phyloP scores from a whole-genome alignment of 2,797 vertebrate species.

The Ptychadena robeensis region DNA sequence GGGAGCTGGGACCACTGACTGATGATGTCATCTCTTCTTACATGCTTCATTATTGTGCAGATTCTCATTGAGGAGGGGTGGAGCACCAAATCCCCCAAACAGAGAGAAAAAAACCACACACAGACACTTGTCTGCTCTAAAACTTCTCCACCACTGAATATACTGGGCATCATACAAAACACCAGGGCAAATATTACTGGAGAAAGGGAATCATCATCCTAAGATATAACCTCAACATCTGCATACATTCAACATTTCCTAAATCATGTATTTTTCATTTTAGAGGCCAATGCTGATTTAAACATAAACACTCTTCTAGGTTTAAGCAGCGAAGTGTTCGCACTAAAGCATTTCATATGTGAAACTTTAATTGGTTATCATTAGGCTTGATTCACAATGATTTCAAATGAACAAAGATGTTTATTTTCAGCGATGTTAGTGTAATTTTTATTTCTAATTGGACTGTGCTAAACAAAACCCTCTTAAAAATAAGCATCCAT shows the following conservation, averaged over 20 bases:
- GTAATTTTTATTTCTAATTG: too few relatives aligned
- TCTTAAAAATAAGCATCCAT: too few relatives aligned
- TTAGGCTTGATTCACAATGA: neutral
- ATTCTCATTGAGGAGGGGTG: constrained; percentile 75
- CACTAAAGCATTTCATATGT: neutral
- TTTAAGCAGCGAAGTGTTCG: neutral
- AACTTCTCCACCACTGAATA: constrained; percentile 16
- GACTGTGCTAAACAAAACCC: too few relatives aligned
- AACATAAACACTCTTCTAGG: neutral
- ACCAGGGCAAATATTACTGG: neutral
- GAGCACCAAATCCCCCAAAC: constrained; percentile 62
- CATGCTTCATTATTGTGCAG: constrained; percentile 76
- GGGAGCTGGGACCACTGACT: constrained; percentile 73
- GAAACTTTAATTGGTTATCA: neutral
- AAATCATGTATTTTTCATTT: neutral
- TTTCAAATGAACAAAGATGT: neutral
- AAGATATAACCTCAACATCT: neutral
- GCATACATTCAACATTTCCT: neutral
- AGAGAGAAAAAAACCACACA: neutral
- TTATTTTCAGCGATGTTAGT: neutral
- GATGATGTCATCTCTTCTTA: constrained; percentile 84
- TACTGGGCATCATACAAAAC: neutral
- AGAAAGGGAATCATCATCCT: neutral
- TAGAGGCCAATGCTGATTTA: neutral
- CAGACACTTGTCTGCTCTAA: constrained; percentile 2